These are phyloP conservation scores for Pantherophis guttatus DNA, from an alignment of 2,113 vertebrate genomes.

Conservation along the genomic window DNA sequence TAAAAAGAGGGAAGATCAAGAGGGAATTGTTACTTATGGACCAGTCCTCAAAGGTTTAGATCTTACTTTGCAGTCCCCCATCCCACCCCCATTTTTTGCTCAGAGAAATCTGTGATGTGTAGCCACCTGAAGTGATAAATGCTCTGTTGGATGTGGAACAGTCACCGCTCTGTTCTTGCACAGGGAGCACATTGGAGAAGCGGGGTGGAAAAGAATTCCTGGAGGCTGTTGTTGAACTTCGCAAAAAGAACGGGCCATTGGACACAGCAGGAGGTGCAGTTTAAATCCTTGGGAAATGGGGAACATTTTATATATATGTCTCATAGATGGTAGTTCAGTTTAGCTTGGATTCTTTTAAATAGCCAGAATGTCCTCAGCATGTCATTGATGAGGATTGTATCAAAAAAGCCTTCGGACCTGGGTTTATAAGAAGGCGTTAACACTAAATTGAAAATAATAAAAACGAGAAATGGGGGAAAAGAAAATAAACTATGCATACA, in stretches of 20 bases:
- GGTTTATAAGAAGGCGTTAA: not conserved
- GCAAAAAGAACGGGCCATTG: slow-evolving; percentile 94
- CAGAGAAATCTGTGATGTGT: slow-evolving; percentile 57
- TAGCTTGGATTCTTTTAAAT: not conserved
- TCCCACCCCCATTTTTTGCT: slow-evolving; percentile 50
- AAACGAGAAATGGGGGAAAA: not conserved
- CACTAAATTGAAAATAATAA: not conserved
- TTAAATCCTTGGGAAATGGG: slow-evolving; percentile 33
- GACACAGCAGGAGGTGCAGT: slow-evolving; percentile 91
- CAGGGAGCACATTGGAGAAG: slow-evolving; percentile 94
- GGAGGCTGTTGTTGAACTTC: slow-evolving; percentile 88
- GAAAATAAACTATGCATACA: not conserved
- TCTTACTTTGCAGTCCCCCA: slow-evolving; percentile 74
- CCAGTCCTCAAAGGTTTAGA: slow-evolving; percentile 69
- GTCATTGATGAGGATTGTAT: not conserved
- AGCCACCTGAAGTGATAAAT: slow-evolving; percentile 37
- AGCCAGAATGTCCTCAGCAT: not conserved
- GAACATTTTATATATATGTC: fast-evolving
- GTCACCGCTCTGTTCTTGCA: slow-evolving; percentile 62
- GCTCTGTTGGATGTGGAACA: slow-evolving; percentile 34
- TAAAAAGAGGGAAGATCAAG: slow-evolving; percentile 10
- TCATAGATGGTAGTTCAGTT: not conserved
- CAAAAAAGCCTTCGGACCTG: not conserved
- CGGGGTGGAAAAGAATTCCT: slow-evolving; percentile 94
- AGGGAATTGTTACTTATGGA: slow-evolving; percentile 49